Evolutionary conservation across 2,113 vertebrate species (phyloP).

Genomic region (Fukomys damarensis): DNA sequence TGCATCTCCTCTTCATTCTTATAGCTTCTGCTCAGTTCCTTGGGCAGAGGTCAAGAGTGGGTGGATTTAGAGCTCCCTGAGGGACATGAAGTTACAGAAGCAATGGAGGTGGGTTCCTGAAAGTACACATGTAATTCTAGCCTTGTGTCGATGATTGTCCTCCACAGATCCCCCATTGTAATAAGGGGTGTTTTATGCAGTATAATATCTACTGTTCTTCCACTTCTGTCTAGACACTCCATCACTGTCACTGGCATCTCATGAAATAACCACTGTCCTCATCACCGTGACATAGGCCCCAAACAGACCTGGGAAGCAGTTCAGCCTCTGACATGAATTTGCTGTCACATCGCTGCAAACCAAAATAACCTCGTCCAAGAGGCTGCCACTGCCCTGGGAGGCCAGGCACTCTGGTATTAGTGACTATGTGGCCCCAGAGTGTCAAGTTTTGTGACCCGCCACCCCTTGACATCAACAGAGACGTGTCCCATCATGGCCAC

Average conservation of each 20-base stretch:
- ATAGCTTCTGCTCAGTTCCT: neutral
- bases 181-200: neutral
- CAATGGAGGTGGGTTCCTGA: rapidly evolving
- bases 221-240: neutral
- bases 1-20: rapidly evolving
- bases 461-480: rapidly evolving
- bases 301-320: neutral
- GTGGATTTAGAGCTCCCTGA: neutral
- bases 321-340: neutral
- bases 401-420: rapidly evolving
- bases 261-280: neutral
- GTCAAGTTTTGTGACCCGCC: neutral
- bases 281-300: rapidly evolving
- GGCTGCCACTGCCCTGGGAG: rapidly evolving
- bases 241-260: neutral
- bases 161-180: neutral
- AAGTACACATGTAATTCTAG: rapidly evolving
- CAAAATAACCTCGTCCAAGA: neutral
- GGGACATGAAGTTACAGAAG: rapidly evolving
- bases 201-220: neutral
- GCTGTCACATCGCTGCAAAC: rapidly evolving
- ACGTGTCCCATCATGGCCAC: rapidly evolving
- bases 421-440: neutral
- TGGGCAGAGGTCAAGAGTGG: neutral
- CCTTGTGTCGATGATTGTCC: neutral